Evolutionary conservation across 2,797 vertebrate species (phyloP).

Genomic region (Alca torda): DNA sequence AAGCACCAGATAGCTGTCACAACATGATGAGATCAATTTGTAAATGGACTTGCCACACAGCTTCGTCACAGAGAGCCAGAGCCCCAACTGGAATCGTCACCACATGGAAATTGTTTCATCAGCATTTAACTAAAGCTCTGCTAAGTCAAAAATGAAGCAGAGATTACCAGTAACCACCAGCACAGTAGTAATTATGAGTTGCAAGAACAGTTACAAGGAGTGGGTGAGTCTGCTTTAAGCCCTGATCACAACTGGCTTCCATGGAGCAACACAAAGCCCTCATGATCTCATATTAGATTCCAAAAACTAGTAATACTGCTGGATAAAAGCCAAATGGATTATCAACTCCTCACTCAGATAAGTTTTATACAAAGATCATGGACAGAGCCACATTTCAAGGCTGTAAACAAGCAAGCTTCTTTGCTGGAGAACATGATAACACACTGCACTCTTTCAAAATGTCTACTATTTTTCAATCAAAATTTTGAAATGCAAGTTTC

Average conservation of each 20-base stretch:
- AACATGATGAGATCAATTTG: neutral
- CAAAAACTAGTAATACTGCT: neutral
- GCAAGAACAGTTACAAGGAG: neutral
- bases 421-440: neutral
- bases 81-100: neutral
- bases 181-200: neutral
- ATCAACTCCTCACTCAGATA: neutral
- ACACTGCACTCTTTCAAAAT: neutral
- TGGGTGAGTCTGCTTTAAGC: neutral
- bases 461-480: neutral
- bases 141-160: neutral
- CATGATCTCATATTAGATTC: neutral
- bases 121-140: neutral
- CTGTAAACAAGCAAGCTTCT: neutral
- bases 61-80: neutral
- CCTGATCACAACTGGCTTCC: neutral
- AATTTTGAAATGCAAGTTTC: neutral
- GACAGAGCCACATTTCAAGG: neutral
- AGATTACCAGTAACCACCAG: neutral
- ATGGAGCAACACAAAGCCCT: neutral
- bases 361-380: neutral
- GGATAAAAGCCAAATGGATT: neutral
- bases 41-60: constrained; percentile 1
- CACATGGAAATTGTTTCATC: neutral
- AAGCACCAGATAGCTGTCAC: constrained; percentile 32